These are phyloP conservation scores for Paradoxurus hermaphroditus DNA, from an alignment of 2,113 vertebrate genomes.

Conservation along the genomic window DNA sequence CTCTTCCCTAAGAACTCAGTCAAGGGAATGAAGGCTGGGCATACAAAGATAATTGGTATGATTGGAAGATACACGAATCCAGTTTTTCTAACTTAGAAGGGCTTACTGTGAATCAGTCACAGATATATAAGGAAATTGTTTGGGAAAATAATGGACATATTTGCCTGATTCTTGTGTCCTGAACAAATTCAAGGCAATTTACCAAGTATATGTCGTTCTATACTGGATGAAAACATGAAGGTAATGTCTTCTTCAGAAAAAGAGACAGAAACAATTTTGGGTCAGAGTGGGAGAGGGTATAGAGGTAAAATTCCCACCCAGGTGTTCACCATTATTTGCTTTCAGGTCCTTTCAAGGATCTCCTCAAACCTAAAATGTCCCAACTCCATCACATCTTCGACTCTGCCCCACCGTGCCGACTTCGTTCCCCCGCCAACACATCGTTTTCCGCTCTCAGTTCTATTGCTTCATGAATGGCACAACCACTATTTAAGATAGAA, in stretches of 20 bases:
- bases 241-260: neutral
- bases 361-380: neutral
- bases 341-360: neutral
- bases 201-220: neutral
- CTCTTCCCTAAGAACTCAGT: neutral
- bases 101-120: neutral
- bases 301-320: neutral
- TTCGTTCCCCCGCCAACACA: too few species aligned
- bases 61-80: neutral
- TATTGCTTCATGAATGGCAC: neutral
- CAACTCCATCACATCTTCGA: neutral
- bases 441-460: neutral
- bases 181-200: neutral
- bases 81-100: neutral
- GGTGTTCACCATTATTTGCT: neutral
- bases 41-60: neutral
- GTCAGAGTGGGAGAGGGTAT: neutral
- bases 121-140: neutral
- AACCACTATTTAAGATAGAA: neutral
- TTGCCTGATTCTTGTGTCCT: neutral
- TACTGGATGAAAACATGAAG: neutral
- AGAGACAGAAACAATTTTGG: neutral
- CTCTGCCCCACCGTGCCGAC: fast-evolving
- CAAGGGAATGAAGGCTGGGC: neutral
- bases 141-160: neutral